Conservation (phyloP, 1,140 invertebrate species). For the Archivesica marissinica region DNA sequence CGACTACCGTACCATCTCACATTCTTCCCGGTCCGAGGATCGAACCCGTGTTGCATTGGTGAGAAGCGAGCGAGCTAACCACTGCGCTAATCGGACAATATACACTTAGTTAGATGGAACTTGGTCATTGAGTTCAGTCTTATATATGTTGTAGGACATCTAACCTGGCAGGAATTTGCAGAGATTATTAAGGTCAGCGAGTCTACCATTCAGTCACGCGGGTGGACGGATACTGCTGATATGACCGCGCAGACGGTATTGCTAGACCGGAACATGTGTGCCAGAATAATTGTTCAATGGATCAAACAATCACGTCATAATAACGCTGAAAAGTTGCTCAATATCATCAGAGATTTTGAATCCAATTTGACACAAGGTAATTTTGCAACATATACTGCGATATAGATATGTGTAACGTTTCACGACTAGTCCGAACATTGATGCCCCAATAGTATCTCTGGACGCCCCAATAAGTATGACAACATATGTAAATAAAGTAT, state of each 20-base stretch:
- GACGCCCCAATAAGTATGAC: no score
- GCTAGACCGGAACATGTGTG: neutral
- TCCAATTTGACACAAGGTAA: neutral
- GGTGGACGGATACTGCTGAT: neutral
- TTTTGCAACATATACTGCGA: no score
- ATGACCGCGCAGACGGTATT: neutral
- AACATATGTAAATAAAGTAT: no score
- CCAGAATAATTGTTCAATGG: neutral
- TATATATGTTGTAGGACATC: neutral
- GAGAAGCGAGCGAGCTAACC: no score
- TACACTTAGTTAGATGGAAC: neutral
- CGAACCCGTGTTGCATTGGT: no score
- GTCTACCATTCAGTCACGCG: neutral
- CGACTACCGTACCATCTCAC: no score
- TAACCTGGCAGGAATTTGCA: conserved; percentile 15
- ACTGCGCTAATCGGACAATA: no score
- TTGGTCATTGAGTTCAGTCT: neutral
- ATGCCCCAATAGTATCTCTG: no score
- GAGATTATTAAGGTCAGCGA: neutral
- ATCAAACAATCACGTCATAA: neutral
- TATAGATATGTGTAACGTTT: no score
- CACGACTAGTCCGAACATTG: no score
- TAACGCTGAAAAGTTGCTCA: neutral
- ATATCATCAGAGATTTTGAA: neutral
- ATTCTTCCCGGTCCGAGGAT: no score